Percentiles rank a stretch among this genome's conserved stretches.
Conservation (phyloP, 1,140 invertebrate genomes). For the Rhopalosiphum maidis region DNA sequence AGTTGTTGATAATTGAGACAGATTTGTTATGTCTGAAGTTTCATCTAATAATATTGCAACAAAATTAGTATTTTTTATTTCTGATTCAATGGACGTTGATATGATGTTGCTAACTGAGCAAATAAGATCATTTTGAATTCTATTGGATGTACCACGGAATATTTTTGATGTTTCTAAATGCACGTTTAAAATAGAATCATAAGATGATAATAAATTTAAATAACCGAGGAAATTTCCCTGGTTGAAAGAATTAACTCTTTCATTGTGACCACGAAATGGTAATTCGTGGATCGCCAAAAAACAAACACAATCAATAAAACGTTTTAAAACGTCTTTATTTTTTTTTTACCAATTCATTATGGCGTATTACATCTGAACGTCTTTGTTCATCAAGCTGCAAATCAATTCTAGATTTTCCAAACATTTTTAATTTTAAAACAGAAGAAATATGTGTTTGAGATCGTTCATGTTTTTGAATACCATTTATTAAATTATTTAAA, state of each 20-base stretch:
- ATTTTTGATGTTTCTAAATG: slow-evolving; percentile 33
- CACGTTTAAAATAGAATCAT: slow-evolving; percentile 32
- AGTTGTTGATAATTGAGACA: slow-evolving; percentile 1
- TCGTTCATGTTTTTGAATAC: slow-evolving; percentile 21
- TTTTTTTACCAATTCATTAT: slow-evolving; percentile 29
- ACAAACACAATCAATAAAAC: slow-evolving; percentile 33
- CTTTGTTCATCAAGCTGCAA: slow-evolving; percentile 23
- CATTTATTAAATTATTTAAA: slow-evolving; percentile 33
- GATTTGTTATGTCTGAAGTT: slow-evolving; percentile 30
- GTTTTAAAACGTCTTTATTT: slow-evolving; percentile 16
- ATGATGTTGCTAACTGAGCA: background rate
- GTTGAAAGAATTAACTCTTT: background rate
- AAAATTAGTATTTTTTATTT: slow-evolving; percentile 13
- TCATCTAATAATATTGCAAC: slow-evolving; percentile 26
- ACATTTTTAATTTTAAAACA: slow-evolving; percentile 38
- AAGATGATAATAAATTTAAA: slow-evolving; percentile 21
- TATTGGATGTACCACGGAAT: slow-evolving; percentile 20
- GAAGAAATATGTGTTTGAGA: slow-evolving; percentile 40
- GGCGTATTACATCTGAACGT: background rate
- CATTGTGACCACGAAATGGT: background rate
- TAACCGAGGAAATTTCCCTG: background rate
- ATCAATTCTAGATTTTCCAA: slow-evolving; percentile 11
- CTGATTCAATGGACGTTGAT: background rate
- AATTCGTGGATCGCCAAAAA: slow-evolving; percentile 25
- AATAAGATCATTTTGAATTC: slow-evolving; percentile 31